Evolutionary conservation across 2,888 invertebrate species (phyloP).

Genomic region (Drosophila kokeensis): DNA sequence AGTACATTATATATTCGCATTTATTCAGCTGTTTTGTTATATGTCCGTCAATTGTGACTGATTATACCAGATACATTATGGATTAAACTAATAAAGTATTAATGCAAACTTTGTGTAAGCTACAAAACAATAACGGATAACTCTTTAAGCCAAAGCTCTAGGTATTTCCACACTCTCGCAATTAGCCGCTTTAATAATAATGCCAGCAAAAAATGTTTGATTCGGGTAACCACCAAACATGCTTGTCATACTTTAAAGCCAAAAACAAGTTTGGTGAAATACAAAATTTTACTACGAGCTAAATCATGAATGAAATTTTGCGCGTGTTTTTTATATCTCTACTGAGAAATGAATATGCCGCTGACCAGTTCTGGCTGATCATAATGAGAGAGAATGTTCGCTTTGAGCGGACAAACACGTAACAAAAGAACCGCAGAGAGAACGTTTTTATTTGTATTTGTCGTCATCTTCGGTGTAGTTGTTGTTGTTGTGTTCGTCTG

Average conservation of each 20-base stretch:
- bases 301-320: slow-evolving; percentile 25
- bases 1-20: background rate
- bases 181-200: slow-evolving; percentile 1
- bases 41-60: background rate
- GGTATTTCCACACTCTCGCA: slow-evolving; percentile 3
- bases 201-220: slow-evolving; percentile 5
- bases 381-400: too few relatives aligned
- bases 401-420: background rate
- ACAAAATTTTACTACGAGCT: slow-evolving; percentile 24
- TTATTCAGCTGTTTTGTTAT: background rate
- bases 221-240: slow-evolving; percentile 35
- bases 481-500: slow-evolving; percentile 10
- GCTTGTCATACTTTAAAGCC: slow-evolving; percentile 2
- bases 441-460: slow-evolving; percentile 1
- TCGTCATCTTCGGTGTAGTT: background rate
- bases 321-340: slow-evolving; percentile 9
- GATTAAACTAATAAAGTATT: background rate
- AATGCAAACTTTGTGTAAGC: background rate
- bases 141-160: background rate
- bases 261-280: background rate
- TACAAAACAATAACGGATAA: background rate
- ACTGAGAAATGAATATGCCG: slow-evolving; percentile 20
- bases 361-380: slow-evolving; percentile 5
- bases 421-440: slow-evolving; percentile 10
- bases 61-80: background rate